Conservation (phyloP, 2,888 invertebrate genomes). For the Brachyopa scutellaris region DNA sequence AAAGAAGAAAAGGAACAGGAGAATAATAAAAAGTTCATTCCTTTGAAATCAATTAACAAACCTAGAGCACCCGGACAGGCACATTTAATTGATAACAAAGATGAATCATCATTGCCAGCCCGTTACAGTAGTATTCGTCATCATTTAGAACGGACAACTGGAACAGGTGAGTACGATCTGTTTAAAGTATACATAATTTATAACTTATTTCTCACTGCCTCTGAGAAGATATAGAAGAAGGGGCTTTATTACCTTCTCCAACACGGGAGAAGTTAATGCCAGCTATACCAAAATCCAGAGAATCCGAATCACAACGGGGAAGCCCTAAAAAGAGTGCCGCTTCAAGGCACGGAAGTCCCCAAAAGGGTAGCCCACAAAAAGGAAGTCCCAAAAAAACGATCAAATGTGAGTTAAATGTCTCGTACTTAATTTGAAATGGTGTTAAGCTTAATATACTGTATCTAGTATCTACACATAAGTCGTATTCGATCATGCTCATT, state of each 20-base stretch:
- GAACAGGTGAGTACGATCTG: conserved; percentile 83
- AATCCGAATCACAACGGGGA: conserved; percentile 81
- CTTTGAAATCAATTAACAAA: conserved; percentile 83
- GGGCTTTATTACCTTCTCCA: conserved; percentile 86
- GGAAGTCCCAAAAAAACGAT: conserved; percentile 84
- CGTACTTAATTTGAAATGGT: not conserved
- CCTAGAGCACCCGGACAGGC: conserved; percentile 83
- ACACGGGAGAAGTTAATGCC: conserved; percentile 88
- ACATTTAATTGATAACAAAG: conserved; percentile 83
- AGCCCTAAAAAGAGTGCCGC: conserved; percentile 82
- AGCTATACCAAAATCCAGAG: conserved; percentile 83
- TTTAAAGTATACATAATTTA: not conserved
- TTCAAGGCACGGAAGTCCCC: conserved; percentile 82
- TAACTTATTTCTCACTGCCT: not conserved
- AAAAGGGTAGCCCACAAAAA: conserved; percentile 83
- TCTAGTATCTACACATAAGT: too few relatives aligned
- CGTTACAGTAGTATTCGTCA: conserved; percentile 85
- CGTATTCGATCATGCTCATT: conserved; percentile 12
- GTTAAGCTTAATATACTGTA: not conserved
- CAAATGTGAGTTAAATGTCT: conserved; percentile 79
- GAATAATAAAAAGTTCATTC: conserved; percentile 90
- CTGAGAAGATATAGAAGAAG: conserved; percentile 84
- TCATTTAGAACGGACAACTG: conserved; percentile 88
- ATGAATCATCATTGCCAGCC: conserved; percentile 81
- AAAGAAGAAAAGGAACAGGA: conserved; percentile 94